Percentiles rank a stretch among this genome's conserved stretches.
phyloP scores from a whole-genome alignment of 2,113 vertebrate genomes.

The Dipodomys stephensi region DNA sequence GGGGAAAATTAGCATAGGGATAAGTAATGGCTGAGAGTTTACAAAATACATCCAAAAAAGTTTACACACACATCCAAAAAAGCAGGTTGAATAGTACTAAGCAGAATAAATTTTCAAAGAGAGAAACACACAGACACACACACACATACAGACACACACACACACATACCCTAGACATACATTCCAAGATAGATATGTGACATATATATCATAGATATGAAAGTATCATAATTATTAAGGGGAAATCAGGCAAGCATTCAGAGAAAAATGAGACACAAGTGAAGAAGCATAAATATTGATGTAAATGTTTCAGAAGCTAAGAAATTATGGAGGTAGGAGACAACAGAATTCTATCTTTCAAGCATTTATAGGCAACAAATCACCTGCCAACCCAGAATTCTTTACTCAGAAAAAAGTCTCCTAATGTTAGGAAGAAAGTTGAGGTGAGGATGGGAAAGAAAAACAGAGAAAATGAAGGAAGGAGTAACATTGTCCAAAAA shows the following conservation, averaged over 20 bases:
- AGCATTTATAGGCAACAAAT: not conserved
- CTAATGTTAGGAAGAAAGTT: not conserved
- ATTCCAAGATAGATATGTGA: no score
- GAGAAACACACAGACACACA: not conserved
- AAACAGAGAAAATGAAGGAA: no score
- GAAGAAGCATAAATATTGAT: not conserved
- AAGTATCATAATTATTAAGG: not conserved
- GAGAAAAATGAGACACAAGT: not conserved
- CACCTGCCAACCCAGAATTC: not conserved
- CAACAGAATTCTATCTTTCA: not conserved
- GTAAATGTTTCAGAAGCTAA: not conserved
- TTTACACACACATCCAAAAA: not conserved
- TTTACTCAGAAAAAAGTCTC: not conserved
- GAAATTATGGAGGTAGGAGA: not conserved
- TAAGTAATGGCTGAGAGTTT: not conserved
- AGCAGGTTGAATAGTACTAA: not conserved
- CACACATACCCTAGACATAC: not conserved
- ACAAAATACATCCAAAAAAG: not conserved
- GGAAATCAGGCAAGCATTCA: not conserved
- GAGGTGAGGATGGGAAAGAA: no score
- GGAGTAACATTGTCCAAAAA: no score
- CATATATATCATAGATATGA: no score
- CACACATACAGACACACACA: not conserved
- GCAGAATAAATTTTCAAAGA: not conserved
- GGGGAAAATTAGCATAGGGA: not conserved